Percentiles rank a stretch among this genome's conserved stretches.
Conservation (phyloP, 1,140 invertebrate species). For the Penaeus japonicus region DNA sequence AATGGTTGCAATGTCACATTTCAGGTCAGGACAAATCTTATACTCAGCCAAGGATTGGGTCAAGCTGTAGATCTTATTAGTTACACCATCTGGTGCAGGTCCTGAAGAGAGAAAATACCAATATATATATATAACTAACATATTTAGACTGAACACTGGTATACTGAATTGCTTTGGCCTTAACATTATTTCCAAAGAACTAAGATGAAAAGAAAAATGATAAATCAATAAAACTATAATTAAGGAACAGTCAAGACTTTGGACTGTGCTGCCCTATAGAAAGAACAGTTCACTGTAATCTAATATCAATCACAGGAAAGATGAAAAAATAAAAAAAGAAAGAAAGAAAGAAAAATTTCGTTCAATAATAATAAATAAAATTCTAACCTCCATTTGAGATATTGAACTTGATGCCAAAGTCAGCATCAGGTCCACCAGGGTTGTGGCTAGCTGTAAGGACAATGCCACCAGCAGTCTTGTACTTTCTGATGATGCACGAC, state of each 20-base stretch:
- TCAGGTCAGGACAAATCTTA: constrained; percentile 78
- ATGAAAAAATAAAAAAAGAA: neutral
- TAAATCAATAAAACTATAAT: too few species aligned
- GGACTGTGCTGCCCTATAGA: neutral
- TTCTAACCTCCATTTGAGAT: constrained; percentile 86
- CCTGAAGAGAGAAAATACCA: constrained; percentile 63
- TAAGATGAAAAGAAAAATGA: neutral
- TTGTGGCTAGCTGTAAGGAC: constrained; percentile 98
- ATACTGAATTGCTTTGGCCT: neutral
- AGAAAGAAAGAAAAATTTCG: neutral
- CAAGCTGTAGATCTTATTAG: constrained; percentile 86
- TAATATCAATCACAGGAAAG: neutral
- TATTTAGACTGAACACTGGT: too few species aligned
- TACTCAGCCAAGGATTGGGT: constrained; percentile 83
- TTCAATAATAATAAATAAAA: neutral
- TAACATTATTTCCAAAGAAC: neutral
- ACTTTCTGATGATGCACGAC: constrained; percentile 90
- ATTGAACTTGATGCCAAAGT: constrained; percentile 99
- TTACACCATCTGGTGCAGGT: constrained; percentile 91
- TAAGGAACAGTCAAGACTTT: constrained; percentile 28
- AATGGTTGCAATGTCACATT: constrained; percentile 79
- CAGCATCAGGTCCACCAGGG: constrained; percentile 91
- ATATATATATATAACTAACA: neutral
- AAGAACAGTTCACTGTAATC: constrained; percentile 13
- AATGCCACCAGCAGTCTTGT: constrained; percentile 89